Conservation (phyloP, 2,888 invertebrate species). For the Thumatha senex region DNA sequence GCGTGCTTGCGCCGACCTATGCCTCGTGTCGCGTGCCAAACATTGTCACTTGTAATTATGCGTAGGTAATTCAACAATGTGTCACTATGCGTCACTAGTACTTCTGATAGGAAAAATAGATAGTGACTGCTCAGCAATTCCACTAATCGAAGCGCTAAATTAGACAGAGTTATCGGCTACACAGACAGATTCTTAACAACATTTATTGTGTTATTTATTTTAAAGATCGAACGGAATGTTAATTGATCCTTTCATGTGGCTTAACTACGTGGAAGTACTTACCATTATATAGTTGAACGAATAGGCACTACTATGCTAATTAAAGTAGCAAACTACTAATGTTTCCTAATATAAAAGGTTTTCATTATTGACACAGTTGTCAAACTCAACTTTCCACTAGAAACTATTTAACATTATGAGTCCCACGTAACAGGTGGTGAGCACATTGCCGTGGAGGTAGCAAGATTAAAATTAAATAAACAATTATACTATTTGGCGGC, state of each 20-base stretch:
- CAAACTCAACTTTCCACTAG: too few species aligned
- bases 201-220: conserved; percentile 33
- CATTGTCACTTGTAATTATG: conserved; percentile 69
- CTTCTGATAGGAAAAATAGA: conserved; percentile 36
- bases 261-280: conserved; percentile 38
- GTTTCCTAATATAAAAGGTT: too few species aligned
- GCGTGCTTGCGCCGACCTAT: conserved; percentile 61
- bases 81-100: conserved; percentile 47
- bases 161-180: conserved; percentile 44
- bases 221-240: conserved; percentile 34
- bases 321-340: too few species aligned
- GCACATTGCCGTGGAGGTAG: too few species aligned
- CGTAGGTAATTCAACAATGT: conserved; percentile 66
- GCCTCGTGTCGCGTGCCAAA: conserved; percentile 66
- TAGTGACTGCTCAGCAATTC: conserved; percentile 23
- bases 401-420: too few species aligned
- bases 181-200: conserved; percentile 27
- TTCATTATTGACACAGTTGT: too few species aligned
- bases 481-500: too few species aligned
- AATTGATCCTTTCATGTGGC: conserved; percentile 51
- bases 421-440: too few species aligned
- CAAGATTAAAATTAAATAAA: too few species aligned
- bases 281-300: conserved; percentile 23
- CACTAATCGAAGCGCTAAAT: conserved; percentile 41
- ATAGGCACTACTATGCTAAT: conserved; percentile 30